A percentile compares a stretch with the other conserved stretches of the same genome.
Evolutionary conservation across 2,113 vertebrate species (phyloP).

Genomic region (Hippoglossus stenolepis): DNA sequence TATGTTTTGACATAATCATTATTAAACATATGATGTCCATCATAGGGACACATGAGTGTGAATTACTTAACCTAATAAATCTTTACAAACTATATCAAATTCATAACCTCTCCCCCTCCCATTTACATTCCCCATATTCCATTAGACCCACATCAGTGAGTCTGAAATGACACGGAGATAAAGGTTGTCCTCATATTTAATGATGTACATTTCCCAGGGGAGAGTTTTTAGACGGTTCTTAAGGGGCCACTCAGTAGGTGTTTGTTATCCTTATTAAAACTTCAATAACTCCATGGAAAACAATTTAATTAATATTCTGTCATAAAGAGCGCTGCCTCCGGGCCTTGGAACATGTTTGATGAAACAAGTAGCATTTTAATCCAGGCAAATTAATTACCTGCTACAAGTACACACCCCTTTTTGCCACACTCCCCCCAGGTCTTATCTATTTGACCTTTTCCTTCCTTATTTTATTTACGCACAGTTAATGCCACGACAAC

Average conservation of each 20-base stretch:
- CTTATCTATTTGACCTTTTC: slow-evolving; percentile 46
- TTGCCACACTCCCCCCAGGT: slow-evolving; percentile 8
- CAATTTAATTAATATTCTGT: slow-evolving; percentile 88
- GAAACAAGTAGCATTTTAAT: slow-evolving; percentile 80
- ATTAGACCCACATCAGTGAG: slow-evolving; percentile 65
- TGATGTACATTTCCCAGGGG: slow-evolving; percentile 65
- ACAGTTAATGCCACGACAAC: not conserved
- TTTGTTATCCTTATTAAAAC: slow-evolving; percentile 86
- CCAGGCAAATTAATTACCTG: slow-evolving; percentile 79
- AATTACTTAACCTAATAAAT: slow-evolving; percentile 10
- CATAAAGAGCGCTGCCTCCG: slow-evolving; percentile 77
- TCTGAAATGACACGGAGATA: slow-evolving; percentile 54
- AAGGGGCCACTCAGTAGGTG: slow-evolving; percentile 39
- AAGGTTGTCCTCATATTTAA: slow-evolving; percentile 73
- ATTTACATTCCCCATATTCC: slow-evolving; percentile 30
- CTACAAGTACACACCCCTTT: slow-evolving; percentile 49
- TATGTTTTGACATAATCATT: slow-evolving; percentile 21
- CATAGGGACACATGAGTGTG: not conserved
- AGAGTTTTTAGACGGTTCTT: slow-evolving; percentile 14
- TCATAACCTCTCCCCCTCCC: slow-evolving; percentile 17
- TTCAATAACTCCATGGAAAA: slow-evolving; percentile 76
- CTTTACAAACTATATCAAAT: slow-evolving; percentile 46
- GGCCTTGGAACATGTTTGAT: slow-evolving; percentile 73
- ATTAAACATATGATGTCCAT: slow-evolving; percentile 13
- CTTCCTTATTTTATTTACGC: slow-evolving; percentile 10